Evolutionary conservation across 2,797 vertebrate genomes (phyloP), one percentile per base, ranked within the genome.

Genomic region (Rhincodon typus): DNA sequence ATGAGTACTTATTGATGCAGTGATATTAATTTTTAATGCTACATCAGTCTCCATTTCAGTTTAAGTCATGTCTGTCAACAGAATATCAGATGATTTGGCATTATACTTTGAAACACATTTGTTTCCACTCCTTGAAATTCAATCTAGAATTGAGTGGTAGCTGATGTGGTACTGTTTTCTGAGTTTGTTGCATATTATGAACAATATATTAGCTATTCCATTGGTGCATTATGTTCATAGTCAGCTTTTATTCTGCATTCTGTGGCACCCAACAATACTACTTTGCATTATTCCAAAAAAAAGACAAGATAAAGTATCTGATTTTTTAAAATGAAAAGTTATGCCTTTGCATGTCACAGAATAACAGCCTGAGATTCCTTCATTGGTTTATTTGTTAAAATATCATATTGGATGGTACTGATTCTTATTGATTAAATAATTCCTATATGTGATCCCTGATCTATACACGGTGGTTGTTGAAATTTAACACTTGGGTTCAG

Each of bases 11-110:
- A 53, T 15, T 93, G 57, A 66, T 19, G n/a, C 50, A 62, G n/a
- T 0, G 19, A 84, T 91, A 34, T 62, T 66, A 34, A 77, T 53
- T 21, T 74, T 95, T 95, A 72, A 50, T 77, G 57, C 30, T 93
- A 6, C 19, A 69, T 93, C n/a, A 67, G 62, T 93, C 66, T 42
- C 19, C 66, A 38, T 66, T 42, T 84, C 38, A 84, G 2, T 38
- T 93, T 93, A 91, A 67, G 21, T 38, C 90, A 93, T 38, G 82
- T 23, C 12, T 90, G 62, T 93, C 90, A 67, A 50, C 90, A 69
- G 66, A 93, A 38, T 19, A 93, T 42, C 66, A 67, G n/a, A 69
- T 69, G 90, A 69, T 93, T n/a, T 62, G 38, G 23, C n/a, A 62
- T 66, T 90, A 15, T 90, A 53, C 12, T 12, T 90, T 90, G 53